Conservation (phyloP, 1,140 invertebrate species). For the Drosophila lacteicornis region DNA sequence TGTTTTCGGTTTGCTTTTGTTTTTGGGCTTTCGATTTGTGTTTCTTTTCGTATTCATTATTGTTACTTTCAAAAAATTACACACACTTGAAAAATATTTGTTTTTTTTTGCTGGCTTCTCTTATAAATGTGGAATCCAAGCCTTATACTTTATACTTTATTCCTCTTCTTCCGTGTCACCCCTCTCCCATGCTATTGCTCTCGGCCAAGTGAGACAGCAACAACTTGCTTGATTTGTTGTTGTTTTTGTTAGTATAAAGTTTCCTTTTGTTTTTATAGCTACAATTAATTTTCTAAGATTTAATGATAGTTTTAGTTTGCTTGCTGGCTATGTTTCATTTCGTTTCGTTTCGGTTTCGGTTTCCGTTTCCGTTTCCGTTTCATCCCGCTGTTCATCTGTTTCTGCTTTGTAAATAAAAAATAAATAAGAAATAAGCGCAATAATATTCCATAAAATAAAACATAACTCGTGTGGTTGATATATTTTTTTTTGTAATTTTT, state of each 20-base stretch:
- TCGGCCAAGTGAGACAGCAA: conserved; percentile 61
- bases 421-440: conserved; percentile 9
- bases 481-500: conserved; percentile 57
- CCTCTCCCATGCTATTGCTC: conserved; percentile 29
- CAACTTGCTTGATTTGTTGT: conserved; percentile 28
- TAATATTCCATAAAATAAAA: conserved; percentile 54
- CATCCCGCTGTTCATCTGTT: conserved; percentile 4
- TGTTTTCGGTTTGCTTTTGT: conserved; percentile 8
- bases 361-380: conserved; percentile 32
- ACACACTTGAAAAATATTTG: conserved; percentile 81
- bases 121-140: conserved; percentile 28
- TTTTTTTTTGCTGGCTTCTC: conserved; percentile 32
- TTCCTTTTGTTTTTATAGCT: conserved; percentile 56
- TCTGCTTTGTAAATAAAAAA: conserved; percentile 15
- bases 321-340: conserved; percentile 54
- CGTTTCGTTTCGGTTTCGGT: conserved; percentile 26
- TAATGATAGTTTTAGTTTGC: conserved; percentile 74
- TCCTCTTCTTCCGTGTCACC: conserved; percentile 1
- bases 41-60: conserved; percentile 64
- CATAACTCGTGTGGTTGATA: conserved; percentile 59
- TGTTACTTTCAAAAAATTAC: conserved; percentile 83
- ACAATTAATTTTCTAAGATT: conserved; percentile 75
- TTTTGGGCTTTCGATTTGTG: conserved; percentile 11
- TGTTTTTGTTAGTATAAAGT: conserved; percentile 63
- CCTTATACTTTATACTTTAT: background rate